Evolutionary conservation across 1,140 invertebrate genomes (phyloP).

Genomic region (Lasioglossum baleicum): DNA sequence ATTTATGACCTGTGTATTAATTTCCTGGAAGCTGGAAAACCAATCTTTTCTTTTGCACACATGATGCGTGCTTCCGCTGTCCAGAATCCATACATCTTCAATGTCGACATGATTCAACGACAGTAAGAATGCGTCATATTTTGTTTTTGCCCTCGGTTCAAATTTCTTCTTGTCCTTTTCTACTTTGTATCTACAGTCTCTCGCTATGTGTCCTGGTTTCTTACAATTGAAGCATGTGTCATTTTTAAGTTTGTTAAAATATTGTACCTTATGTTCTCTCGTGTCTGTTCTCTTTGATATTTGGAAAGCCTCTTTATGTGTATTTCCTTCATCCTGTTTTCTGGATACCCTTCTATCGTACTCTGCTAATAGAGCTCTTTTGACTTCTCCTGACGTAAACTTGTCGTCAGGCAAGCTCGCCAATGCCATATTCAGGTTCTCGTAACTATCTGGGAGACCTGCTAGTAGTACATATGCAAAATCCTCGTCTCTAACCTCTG

Average conservation of each 20-base stretch:
- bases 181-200: neutral
- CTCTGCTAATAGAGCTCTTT: slow-evolving; percentile 19
- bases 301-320: neutral
- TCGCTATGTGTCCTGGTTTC: neutral
- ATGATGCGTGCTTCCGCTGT: slow-evolving; percentile 18
- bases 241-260: too few species aligned
- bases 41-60: slow-evolving; percentile 16
- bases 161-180: neutral
- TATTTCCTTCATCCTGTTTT: neutral
- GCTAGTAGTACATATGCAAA: slow-evolving; percentile 19
- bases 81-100: neutral
- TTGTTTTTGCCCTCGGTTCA: neutral
- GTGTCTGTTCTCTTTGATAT: neutral
- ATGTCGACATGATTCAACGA: slow-evolving; percentile 13
- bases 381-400: slow-evolving; percentile 29
- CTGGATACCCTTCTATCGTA: slow-evolving; percentile 3
- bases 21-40: slow-evolving; percentile 6
- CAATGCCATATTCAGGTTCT: slow-evolving; percentile 15
- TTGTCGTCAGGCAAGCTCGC: slow-evolving; percentile 22
- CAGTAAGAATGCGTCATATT: slow-evolving; percentile 13
- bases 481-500: slow-evolving; percentile 23
- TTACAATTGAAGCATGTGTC: too few species aligned
- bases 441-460: slow-evolving; percentile 18
- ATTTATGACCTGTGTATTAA: neutral
- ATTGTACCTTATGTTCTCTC: neutral